Evolutionary conservation across 53 echinoderm and acorn worm species (phyloP), one percentile per base, ranked within the genome.

Genomic region (Glandiceps talaboti): DNA sequence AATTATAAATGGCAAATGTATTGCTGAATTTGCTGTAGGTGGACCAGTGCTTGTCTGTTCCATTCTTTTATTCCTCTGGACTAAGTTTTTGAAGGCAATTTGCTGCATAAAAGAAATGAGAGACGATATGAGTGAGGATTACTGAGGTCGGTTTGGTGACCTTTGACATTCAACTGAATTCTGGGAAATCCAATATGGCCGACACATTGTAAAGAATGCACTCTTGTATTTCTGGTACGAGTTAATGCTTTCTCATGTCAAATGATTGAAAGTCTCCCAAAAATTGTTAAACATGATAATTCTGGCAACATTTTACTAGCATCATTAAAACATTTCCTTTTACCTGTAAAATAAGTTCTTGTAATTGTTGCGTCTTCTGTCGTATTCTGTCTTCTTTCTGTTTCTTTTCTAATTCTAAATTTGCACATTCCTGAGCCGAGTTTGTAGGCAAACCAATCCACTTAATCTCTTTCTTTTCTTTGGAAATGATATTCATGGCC

Each of bases 401-500:
- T 74, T 84, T 93, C 84, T 99, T 99, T 76, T 99, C 91, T 25
- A 80, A 84, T 79, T 99, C 99, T 31, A 99, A 75, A 74, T 99
- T 91, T 33, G 89, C 89, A 33, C 99, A 99, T 73, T 99, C 99
- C 76, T 99, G 99, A 29, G 93, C 88, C 0, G 99, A 99, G 81
- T 99, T 99, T 76, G 99, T 99, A 0, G 99, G 99, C 27, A 99
- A 81, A 6, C 99, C 99, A 14, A 99, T 99, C 99, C 99, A 99
- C 72, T 82, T 77, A 77, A 99, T 99, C 83, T 99, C 99, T 74
- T 99, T 99, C 88, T 99, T 99, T 82, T 99, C 99, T 82, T 99
- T 99, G 0, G 99, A 99, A 83, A 99, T 99, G 83, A 99, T 99
- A 83, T 99, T 99, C 99, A 99, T 99, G 0, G 99, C 99, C 99